Conservation (phyloP, 2,888 invertebrate species). For the Platypus cylindrus region DNA sequence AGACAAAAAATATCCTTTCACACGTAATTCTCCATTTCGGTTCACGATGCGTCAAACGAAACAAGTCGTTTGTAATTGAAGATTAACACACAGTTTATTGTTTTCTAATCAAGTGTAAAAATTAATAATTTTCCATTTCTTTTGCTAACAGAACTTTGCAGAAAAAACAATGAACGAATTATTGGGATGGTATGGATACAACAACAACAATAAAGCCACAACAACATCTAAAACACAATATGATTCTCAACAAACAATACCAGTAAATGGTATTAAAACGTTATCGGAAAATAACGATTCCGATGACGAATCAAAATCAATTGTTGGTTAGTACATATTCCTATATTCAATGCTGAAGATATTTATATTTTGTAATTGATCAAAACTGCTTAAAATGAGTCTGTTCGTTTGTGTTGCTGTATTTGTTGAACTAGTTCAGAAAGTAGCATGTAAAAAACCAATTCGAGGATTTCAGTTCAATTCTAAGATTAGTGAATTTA, state of each 20-base stretch:
- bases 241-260: no score
- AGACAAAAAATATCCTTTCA: neutral
- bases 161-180: constrained; percentile 88
- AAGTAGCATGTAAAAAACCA: no score
- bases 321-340: constrained; percentile 24
- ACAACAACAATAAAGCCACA: constrained; percentile 31
- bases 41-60: constrained; percentile 1
- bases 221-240: constrained; percentile 29
- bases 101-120: no score
- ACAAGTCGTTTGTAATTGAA: neutral
- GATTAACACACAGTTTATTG: no score
- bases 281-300: constrained; percentile 40
- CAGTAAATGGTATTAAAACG: constrained; percentile 32
- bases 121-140: no score
- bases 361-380: no score
- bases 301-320: constrained; percentile 30
- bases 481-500: no score
- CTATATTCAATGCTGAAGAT: no score
- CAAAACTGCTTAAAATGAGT: no score
- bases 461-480: no score
- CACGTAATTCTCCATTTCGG: neutral
- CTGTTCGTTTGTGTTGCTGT: no score
- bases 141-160: constrained; percentile 65
- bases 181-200: constrained; percentile 85
- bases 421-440: no score